Evolutionary conservation across 1,140 invertebrate species (phyloP).

Genomic region (Camponotus floridanus): DNA sequence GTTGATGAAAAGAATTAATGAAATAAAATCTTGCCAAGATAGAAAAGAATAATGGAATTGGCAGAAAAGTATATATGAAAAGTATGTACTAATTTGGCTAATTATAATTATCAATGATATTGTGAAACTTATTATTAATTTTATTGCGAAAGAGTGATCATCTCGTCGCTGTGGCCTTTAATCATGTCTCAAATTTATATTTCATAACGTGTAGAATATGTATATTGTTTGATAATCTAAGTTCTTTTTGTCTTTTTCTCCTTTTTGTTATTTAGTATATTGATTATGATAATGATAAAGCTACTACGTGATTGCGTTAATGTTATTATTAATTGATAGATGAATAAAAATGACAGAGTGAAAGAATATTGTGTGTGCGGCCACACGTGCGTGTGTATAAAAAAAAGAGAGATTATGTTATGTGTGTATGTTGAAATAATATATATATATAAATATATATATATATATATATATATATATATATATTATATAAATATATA

Average conservation of each 20-base stretch:
- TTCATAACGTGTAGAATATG: conserved; percentile 63
- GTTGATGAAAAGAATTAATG: no score
- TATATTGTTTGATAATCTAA: conserved; percentile 77
- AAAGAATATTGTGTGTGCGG: conserved; percentile 71
- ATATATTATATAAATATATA: conserved; percentile 74
- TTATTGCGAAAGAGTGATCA: conserved; percentile 83
- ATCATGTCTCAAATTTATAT: conserved; percentile 79
- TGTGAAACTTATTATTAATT: conserved; percentile 75
- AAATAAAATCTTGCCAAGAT: not conserved
- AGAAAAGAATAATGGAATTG: not conserved
- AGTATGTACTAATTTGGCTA: not conserved
- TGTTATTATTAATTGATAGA: conserved; percentile 76
- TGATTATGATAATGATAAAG: conserved; percentile 65
- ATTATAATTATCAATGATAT: conserved; percentile 18
- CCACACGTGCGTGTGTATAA: conserved; percentile 57
- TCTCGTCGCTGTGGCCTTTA: conserved; percentile 81
- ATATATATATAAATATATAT: conserved; percentile 67
- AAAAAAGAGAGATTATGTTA: conserved; percentile 65
- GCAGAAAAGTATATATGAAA: not conserved
- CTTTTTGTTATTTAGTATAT: conserved; percentile 77
- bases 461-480: conserved; percentile 67
- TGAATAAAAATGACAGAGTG: conserved; percentile 68
- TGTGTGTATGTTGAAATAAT: conserved; percentile 68
- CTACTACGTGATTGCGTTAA: conserved; percentile 79
- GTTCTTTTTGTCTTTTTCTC: conserved; percentile 70